Percentiles rank a stretch among this genome's conserved stretches.
These are phyloP conservation scores for Automeris io DNA, from an alignment of 2,888 invertebrate genomes.

Conservation along the genomic window DNA sequence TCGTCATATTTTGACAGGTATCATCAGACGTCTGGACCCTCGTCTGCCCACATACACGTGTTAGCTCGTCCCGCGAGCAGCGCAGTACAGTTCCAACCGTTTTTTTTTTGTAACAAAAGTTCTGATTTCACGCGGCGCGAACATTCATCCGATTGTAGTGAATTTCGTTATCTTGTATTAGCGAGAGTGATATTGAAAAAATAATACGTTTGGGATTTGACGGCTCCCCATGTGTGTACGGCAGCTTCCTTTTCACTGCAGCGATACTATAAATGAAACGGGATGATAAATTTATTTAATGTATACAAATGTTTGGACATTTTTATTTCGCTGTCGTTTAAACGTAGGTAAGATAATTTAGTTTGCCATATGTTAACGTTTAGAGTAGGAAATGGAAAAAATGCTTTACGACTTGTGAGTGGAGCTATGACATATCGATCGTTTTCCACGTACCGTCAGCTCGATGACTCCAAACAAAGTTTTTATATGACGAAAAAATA, in stretches of 20 bases:
- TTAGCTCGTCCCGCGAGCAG: constrained; percentile 50
- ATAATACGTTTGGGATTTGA: constrained; percentile 75
- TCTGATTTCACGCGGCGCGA: constrained; percentile 75
- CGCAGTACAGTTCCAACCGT: constrained; percentile 31
- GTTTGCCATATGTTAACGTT: constrained; percentile 71
- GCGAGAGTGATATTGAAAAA: constrained; percentile 70
- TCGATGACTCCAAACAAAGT: constrained; percentile 34
- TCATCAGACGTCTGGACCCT: constrained; percentile 59
- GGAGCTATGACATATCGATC: constrained; percentile 59
- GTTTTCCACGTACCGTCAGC: constrained; percentile 43
- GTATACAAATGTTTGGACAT: constrained; percentile 78
- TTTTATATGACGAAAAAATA: constrained; percentile 30
- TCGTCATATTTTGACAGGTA: constrained; percentile 77
- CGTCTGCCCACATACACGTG: constrained; percentile 73
- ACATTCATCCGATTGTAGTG: constrained; percentile 72
- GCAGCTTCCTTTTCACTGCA: constrained; percentile 71
- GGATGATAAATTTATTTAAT: constrained; percentile 76
- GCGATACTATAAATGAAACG: constrained; percentile 60
- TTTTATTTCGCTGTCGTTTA: constrained; percentile 75
- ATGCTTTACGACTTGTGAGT: constrained; percentile 69
- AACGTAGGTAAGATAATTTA: constrained; percentile 74
- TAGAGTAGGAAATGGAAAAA: constrained; percentile 73
- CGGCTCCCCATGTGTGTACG: constrained; percentile 68
- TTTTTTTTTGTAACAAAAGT: constrained; percentile 62
- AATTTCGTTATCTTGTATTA: constrained; percentile 72